These are phyloP conservation scores for Lycaon pictus DNA, from an alignment of 2,113 vertebrate species.

Conservation along the genomic window DNA sequence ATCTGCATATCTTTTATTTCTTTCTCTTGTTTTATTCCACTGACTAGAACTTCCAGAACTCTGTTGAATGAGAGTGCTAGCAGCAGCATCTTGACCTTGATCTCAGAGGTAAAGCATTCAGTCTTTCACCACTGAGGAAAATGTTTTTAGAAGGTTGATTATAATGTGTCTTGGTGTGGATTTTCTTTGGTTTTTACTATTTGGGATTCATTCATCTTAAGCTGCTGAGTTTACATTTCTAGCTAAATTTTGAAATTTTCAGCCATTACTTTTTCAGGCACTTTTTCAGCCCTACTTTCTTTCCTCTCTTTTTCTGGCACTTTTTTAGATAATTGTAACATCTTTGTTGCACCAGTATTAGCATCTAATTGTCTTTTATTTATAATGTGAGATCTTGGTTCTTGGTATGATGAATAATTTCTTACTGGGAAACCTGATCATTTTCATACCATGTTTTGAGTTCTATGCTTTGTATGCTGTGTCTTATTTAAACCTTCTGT, in stretches of 20 bases:
- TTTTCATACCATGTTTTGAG: background rate
- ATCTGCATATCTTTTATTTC: background rate
- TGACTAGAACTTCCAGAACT: background rate
- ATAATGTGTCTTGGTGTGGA: background rate
- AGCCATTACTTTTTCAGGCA: background rate
- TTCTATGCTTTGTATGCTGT: background rate
- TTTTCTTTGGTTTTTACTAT: slow-evolving; percentile 21
- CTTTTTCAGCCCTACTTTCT: background rate
- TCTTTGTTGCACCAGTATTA: background rate
- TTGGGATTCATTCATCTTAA: background rate
- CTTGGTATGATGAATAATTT: background rate
- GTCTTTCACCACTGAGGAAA: background rate
- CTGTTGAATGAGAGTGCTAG: background rate
- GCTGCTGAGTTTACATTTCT: background rate
- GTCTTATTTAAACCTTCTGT: background rate
- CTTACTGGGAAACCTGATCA: background rate
- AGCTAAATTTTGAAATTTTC: background rate
- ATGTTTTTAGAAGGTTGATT: background rate
- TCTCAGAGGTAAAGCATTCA: background rate
- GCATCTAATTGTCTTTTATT: background rate
- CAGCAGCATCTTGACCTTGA: background rate
- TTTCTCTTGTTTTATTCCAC: background rate
- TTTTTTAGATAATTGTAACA: background rate
- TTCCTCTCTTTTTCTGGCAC: background rate
- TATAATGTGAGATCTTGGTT: background rate